These are phyloP conservation scores for Elephas maximus DNA, from an alignment of 2,113 vertebrate genomes.

Conservation along the genomic window DNA sequence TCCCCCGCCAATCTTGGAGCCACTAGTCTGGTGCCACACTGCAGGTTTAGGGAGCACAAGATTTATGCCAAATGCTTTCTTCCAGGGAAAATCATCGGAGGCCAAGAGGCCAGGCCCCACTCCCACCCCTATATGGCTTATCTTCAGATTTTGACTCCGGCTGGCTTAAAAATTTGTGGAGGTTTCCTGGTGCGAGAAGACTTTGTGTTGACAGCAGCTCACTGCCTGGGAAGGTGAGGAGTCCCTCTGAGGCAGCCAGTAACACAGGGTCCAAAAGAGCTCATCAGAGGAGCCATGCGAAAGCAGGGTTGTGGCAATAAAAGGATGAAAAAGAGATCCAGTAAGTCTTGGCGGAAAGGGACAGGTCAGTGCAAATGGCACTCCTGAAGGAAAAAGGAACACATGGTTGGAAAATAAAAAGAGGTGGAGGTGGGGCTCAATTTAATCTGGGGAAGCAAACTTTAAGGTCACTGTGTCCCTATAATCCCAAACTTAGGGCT, in stretches of 20 bases:
- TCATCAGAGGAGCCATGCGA: neutral
- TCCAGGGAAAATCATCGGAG: constrained; percentile 79
- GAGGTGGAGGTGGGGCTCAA: neutral
- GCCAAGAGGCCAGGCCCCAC: constrained; percentile 69
- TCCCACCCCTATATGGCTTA: constrained; percentile 79
- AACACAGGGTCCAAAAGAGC: no score
- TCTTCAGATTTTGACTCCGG: neutral
- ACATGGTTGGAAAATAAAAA: neutral
- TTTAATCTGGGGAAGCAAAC: neutral
- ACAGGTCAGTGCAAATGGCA: neutral
- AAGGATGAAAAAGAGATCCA: neutral
- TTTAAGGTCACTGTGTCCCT: neutral
- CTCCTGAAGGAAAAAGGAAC: neutral
- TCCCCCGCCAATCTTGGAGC: no score
- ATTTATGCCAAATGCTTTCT: constrained; percentile 3
- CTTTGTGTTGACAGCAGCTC: constrained; percentile 81
- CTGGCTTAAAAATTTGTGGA: fast-evolving
- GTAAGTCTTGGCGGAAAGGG: neutral
- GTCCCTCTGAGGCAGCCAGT: neutral
- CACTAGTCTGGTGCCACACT: neutral
- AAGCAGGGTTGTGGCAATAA: fast-evolving
- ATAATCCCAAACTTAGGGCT: neutral
- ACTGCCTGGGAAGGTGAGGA: constrained; percentile 74
- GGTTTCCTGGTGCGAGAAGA: constrained; percentile 79
- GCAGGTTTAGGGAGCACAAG: neutral